These are phyloP conservation scores for Caenorhabditis sulstoni DNA, from an alignment of 2,888 invertebrate genomes.

Conservation along the genomic window DNA sequence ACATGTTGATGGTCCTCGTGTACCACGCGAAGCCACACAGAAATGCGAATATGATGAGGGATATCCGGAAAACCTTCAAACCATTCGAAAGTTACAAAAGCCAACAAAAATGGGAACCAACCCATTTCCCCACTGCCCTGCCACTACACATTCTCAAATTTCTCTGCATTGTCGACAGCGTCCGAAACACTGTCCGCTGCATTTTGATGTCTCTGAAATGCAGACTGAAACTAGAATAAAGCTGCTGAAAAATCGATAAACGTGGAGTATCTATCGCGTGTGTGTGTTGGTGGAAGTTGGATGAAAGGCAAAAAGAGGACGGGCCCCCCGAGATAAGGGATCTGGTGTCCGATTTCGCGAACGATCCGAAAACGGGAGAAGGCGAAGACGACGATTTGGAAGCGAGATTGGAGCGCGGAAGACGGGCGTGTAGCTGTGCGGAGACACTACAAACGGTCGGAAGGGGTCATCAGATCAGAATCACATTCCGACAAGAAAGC, in stretches of 20 bases:
- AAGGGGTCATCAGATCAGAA: slow-evolving; percentile 14
- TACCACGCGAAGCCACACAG: slow-evolving; percentile 72
- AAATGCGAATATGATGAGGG: slow-evolving; percentile 66
- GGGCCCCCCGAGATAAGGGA: background rate
- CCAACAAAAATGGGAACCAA: slow-evolving; percentile 1
- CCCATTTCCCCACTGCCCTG: slow-evolving; percentile 57
- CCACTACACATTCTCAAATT: slow-evolving; percentile 50
- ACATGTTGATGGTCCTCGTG: slow-evolving; percentile 78
- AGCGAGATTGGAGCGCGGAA: background rate
- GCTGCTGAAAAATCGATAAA: slow-evolving; percentile 7
- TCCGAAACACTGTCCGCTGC: slow-evolving; percentile 46
- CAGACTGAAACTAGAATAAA: too few species aligned
- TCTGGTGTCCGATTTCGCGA: slow-evolving; percentile 3
- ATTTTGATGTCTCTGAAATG: slow-evolving; percentile 17
- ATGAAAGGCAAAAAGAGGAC: background rate
- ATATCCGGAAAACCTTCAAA: slow-evolving; percentile 66
- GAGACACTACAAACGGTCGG: background rate
- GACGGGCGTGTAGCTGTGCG: too few species aligned
- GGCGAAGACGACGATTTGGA: background rate
- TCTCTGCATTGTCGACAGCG: slow-evolving; percentile 33
- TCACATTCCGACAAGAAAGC: background rate
- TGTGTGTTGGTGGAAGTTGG: background rate
- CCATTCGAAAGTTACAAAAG: too few species aligned
- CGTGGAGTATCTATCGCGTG: background rate
- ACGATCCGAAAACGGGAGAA: background rate